Evolutionary conservation across 2,888 invertebrate species (phyloP).

Genomic region (Amblyjoppa proteus): DNA sequence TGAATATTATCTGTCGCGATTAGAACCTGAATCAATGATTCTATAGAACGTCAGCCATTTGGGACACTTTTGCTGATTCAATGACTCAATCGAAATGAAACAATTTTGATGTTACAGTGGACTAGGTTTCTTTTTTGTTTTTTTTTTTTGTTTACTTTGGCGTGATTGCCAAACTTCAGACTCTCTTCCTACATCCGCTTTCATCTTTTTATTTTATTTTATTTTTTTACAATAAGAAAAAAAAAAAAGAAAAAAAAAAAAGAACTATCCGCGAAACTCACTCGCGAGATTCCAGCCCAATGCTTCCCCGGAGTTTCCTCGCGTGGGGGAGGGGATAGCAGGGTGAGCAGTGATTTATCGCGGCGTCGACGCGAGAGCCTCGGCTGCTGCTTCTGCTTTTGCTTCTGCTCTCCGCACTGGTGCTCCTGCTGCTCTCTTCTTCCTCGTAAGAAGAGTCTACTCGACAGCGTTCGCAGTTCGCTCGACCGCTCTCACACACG

Average conservation of each 20-base stretch:
- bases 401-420: conserved; percentile 20
- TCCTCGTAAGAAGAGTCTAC: conserved; percentile 54
- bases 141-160: neutral
- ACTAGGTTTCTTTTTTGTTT: neutral
- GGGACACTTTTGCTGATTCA: neutral
- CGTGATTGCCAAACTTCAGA: conserved; percentile 4
- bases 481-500: conserved; percentile 32
- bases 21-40: neutral
- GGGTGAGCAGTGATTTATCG: conserved; percentile 69
- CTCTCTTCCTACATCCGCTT: conserved; percentile 1
- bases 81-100: neutral
- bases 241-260: conserved; percentile 1
- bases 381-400: conserved; percentile 56
- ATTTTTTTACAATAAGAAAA: neutral
- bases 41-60: neutral
- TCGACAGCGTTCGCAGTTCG: conserved; percentile 39
- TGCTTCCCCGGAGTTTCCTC: conserved; percentile 58
- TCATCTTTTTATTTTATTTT: conserved; percentile 20
- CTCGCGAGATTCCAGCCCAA: conserved; percentile 58
- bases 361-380: conserved; percentile 66
- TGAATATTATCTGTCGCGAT: neutral
- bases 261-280: conserved; percentile 41
- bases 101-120: neutral
- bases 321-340: conserved; percentile 11
- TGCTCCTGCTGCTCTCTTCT: conserved; percentile 23